phyloP scores from a whole-genome alignment of 2,888 invertebrate species.

The Aphrophora alni region DNA sequence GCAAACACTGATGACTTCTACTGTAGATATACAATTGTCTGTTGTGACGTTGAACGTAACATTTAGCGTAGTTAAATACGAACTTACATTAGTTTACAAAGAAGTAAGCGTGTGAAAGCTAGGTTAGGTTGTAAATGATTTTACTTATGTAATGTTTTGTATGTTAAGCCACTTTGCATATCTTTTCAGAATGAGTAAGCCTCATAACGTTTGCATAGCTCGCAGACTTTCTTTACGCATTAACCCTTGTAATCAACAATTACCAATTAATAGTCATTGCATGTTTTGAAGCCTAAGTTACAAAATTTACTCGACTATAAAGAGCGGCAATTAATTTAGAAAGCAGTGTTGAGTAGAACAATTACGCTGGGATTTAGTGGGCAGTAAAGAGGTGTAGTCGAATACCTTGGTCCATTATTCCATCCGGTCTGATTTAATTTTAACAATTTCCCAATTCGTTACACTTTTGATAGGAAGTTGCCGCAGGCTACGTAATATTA shows the following conservation, averaged over 20 bases:
- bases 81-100: too few relatives aligned
- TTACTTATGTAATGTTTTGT: too few relatives aligned
- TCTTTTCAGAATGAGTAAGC: too few relatives aligned
- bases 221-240: not conserved
- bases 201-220: not conserved
- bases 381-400: not conserved
- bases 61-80: too few relatives aligned
- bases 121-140: too few relatives aligned
- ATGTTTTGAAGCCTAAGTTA: not conserved
- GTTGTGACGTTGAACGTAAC: too few relatives aligned
- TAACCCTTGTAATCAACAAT: not conserved
- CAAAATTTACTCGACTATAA: not conserved
- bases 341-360: not conserved
- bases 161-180: too few relatives aligned
- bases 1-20: too few relatives aligned
- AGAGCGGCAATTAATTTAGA: not conserved
- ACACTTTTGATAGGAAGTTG: not conserved
- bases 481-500: not conserved
- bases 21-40: too few relatives aligned
- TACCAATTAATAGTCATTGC: not conserved
- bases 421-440: not conserved
- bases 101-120: too few relatives aligned
- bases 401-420: too few relatives aligned
- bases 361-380: not conserved
- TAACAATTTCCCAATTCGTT: not conserved